Evolutionary conservation across 2,888 invertebrate genomes (phyloP).

Genomic region (Leucozona laternaria): DNA sequence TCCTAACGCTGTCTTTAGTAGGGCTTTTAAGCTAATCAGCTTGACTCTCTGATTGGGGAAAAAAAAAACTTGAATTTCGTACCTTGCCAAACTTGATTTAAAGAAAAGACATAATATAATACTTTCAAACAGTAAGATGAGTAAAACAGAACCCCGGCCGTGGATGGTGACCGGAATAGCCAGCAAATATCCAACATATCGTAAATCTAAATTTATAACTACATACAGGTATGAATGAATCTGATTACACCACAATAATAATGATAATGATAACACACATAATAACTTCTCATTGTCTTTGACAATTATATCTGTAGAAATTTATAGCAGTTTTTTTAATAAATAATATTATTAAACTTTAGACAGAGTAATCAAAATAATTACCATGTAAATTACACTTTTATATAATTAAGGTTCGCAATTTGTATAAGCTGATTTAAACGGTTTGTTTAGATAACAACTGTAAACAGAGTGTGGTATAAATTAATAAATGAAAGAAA

Average conservation of each 20-base stretch:
- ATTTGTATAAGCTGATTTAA: background rate
- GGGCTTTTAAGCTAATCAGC: background rate
- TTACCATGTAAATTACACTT: background rate
- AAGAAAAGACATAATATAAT: background rate
- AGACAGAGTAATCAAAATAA: background rate
- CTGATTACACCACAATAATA: background rate
- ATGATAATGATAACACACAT: background rate
- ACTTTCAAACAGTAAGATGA: constrained; percentile 30
- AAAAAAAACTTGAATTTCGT: constrained; percentile 9
- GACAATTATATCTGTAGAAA: background rate
- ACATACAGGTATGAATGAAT: constrained; percentile 78
- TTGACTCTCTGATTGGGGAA: background rate
- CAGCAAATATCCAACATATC: constrained; percentile 82
- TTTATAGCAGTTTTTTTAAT: too few relatives aligned
- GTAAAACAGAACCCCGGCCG: constrained; percentile 67
- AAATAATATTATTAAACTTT: constrained; percentile 1
- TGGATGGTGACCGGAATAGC: constrained; percentile 82
- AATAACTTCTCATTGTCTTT: background rate
- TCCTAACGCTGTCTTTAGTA: background rate
- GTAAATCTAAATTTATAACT: constrained; percentile 80
- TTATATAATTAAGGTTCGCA: background rate
- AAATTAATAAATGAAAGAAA: background rate
- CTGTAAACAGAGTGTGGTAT: background rate
- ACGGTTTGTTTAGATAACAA: background rate
- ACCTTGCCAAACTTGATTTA: constrained; percentile 23